Conservation (phyloP, 2,113 vertebrate species). For the Vidua macroura region DNA sequence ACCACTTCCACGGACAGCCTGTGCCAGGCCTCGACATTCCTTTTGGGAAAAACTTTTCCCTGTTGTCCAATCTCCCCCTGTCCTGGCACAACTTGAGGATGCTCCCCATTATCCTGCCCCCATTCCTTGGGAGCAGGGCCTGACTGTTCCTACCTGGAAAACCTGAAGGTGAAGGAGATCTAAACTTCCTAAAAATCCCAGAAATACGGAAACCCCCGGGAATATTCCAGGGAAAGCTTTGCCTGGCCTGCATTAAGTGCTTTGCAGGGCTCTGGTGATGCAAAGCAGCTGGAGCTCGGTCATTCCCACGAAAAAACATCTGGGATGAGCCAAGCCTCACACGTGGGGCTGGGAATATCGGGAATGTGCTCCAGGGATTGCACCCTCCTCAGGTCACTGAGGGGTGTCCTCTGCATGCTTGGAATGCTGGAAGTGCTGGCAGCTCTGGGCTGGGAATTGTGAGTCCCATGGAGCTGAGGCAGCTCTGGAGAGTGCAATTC, state of each 20-base stretch:
- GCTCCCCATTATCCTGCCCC: neutral
- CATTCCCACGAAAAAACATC: neutral
- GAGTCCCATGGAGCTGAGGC: neutral
- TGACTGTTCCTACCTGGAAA: neutral
- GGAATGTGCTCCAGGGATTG: neutral
- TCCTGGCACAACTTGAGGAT: neutral
- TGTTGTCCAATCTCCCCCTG: neutral
- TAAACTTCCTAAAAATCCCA: neutral
- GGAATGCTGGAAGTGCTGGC: neutral
- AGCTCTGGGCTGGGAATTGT: neutral
- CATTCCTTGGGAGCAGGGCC: neutral
- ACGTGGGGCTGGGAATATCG: neutral
- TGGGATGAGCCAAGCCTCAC: neutral
- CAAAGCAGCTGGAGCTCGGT: conserved; percentile 3
- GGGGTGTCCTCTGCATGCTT: neutral
- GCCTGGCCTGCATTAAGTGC: neutral
- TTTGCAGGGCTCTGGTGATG: neutral
- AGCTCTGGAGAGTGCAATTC: neutral
- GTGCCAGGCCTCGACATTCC: neutral
- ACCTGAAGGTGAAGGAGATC: neutral
- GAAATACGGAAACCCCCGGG: fast-evolving
- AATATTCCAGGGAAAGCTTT: neutral
- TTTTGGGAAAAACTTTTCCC: neutral
- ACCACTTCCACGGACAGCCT: neutral
- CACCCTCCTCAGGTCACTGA: neutral